These are phyloP conservation scores for Formica exsecta DNA, from an alignment of 1,140 invertebrate species.

Conservation along the genomic window DNA sequence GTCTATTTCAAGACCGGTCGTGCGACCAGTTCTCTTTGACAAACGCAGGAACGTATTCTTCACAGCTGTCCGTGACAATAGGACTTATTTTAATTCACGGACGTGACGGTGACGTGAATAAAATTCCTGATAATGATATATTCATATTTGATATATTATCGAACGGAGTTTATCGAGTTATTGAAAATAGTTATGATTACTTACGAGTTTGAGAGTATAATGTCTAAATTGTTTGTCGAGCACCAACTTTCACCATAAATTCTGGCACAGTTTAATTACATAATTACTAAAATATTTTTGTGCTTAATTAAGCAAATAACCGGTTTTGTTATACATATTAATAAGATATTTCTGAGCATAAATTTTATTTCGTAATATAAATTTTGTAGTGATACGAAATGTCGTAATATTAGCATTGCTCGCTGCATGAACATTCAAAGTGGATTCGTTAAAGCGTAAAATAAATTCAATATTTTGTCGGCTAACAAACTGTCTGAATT, in stretches of 20 bases:
- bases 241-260: background rate
- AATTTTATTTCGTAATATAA: background rate
- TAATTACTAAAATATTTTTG: background rate
- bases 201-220: slow-evolving; percentile 8
- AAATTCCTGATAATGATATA: slow-evolving; percentile 6
- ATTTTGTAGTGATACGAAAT: background rate
- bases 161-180: slow-evolving; percentile 14
- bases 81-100: slow-evolving; percentile 41
- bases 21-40: slow-evolving; percentile 47
- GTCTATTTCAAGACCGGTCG: slow-evolving; percentile 58
- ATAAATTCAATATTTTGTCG: background rate
- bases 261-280: background rate
- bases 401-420: background rate
- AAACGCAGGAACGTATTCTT: slow-evolving; percentile 53
- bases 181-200: background rate
- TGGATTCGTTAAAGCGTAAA: slow-evolving; percentile 1
- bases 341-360: background rate
- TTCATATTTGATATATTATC: background rate
- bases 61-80: slow-evolving; percentile 8
- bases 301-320: background rate
- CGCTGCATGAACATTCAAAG: background rate
- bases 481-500: background rate
- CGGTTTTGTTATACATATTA: background rate
- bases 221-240: background rate
- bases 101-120: slow-evolving; percentile 39